Percentiles rank a stretch among this genome's conserved stretches.
Conservation (phyloP, 1,140 invertebrate genomes). For the Caenorhabditis remanei region DNA sequence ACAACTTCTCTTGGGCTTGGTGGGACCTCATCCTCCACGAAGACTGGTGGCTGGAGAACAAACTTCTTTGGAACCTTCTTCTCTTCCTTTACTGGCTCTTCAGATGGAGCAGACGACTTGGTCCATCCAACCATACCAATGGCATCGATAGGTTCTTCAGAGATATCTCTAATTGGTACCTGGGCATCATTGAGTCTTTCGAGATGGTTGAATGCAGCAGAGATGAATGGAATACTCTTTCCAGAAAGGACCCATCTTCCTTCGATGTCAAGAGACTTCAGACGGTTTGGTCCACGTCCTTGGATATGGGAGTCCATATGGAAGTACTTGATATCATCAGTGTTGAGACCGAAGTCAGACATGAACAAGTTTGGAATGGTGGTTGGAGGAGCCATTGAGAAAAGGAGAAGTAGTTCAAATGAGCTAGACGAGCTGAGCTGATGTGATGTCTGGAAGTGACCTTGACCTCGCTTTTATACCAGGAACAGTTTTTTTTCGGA, state of each 20-base stretch:
- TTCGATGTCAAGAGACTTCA: slow-evolving; percentile 67
- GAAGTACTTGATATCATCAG: slow-evolving; percentile 67
- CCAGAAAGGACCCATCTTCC: slow-evolving; percentile 67
- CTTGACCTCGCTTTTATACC: slow-evolving; percentile 50
- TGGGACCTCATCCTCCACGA: slow-evolving; percentile 64
- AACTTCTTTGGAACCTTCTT: slow-evolving; percentile 59
- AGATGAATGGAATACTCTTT: slow-evolving; percentile 69
- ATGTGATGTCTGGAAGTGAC: slow-evolving; percentile 52
- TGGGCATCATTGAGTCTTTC: slow-evolving; percentile 66
- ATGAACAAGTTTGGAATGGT: slow-evolving; percentile 58
- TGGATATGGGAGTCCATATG: slow-evolving; percentile 63
- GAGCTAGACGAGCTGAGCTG: slow-evolving; percentile 53
- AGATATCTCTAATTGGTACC: slow-evolving; percentile 65
- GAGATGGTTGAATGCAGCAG: slow-evolving; percentile 68
- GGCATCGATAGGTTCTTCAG: slow-evolving; percentile 65
- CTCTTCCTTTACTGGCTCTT: slow-evolving; percentile 58
- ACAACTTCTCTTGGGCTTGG: slow-evolving; percentile 65
- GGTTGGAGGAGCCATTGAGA: slow-evolving; percentile 59
- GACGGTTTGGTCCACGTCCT: slow-evolving; percentile 67
- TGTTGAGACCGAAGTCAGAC: slow-evolving; percentile 66
- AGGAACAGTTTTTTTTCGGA: slow-evolving; percentile 34
- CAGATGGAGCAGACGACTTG: slow-evolving; percentile 56
- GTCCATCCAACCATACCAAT: slow-evolving; percentile 69
- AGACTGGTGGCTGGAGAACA: slow-evolving; percentile 56
- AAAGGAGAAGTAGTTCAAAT: slow-evolving; percentile 18